These are phyloP conservation scores for Lasioglossum pauxillum DNA, from an alignment of 2,888 invertebrate genomes.

Conservation along the genomic window DNA sequence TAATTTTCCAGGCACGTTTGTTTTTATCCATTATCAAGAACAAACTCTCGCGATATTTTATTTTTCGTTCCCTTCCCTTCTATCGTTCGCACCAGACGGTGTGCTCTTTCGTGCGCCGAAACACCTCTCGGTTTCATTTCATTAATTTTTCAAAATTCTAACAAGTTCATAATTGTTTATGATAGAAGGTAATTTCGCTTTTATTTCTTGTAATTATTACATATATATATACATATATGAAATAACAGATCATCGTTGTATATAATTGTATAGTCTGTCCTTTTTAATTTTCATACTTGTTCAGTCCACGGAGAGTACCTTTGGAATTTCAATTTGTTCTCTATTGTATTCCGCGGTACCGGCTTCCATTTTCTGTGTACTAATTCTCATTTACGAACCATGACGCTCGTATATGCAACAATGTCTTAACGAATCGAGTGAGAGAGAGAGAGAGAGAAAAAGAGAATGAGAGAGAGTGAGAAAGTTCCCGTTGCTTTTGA, in stretches of 20 bases:
- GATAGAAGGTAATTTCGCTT: background rate
- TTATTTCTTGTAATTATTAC: background rate
- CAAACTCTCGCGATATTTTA: constrained; percentile 1
- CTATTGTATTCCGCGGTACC: constrained; percentile 4
- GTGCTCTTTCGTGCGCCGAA: background rate
- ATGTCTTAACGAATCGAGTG: background rate
- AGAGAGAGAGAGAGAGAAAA: too few species aligned
- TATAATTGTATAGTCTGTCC: constrained; percentile 14
- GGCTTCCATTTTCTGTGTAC: background rate
- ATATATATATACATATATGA: background rate
- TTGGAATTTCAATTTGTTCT: constrained; percentile 1
- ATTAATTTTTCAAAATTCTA: constrained; percentile 14
- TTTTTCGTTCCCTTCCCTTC: background rate
- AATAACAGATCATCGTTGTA: background rate
- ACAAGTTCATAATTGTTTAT: background rate
- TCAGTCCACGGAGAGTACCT: background rate
- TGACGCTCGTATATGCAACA: constrained; percentile 2
- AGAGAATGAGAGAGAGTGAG: too few species aligned
- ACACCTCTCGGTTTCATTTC: background rate
- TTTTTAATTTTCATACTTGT: background rate
- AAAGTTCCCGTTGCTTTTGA: background rate
- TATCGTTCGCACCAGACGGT: background rate
- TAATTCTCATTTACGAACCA: constrained; percentile 6
- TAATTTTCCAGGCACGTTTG: constrained; percentile 13
- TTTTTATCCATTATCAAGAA: constrained; percentile 2